Evolutionary conservation across 1,140 invertebrate species (phyloP), one percentile per base, ranked within the genome.

Genomic region (Anoplolepis gracilipes): DNA sequence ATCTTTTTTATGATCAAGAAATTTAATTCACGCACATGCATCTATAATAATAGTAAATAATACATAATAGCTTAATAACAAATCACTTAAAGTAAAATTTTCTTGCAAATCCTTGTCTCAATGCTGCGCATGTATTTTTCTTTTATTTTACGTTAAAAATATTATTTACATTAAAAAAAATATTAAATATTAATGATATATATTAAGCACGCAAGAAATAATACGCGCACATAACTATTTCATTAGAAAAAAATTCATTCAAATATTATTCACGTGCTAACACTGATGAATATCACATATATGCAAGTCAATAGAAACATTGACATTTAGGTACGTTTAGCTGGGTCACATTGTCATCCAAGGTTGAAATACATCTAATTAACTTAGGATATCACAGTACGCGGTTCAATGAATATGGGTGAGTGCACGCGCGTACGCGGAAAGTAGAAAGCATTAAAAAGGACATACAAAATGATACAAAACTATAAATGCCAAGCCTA

Each of bases 361-460:
- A 39, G 33, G n/a, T n/a, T 87, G 25, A 55, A 87, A 87, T 90
- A 84, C 79, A 76, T 42, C 49, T 57, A 69, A 81, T 86, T 61
- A 77, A 46, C 25, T 46, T 69, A 77, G 75, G 46, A 57, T 64
- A 13, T 49, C 46, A 49, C 36, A 55, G 55, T 57, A 65, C 55
- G 67, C 81, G 62, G 67, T 87, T 87, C 70, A 87, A 85, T 87
- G 85, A 76, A 86, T 65, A 88, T n/a, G 46, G 49, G 73, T 49
- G 42, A 22, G 16, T 57, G 57, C 55, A 67, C 11, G 70, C 36
- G 28, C 62, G 61, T 85, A 70, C 59, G 36, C 85, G 46, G 85
- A 90, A 87, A 90, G 85, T 90, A 90, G 88, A 90, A 90, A 90
- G 88, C 87, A 90, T 85, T 65, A 75, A 77, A 79, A 81, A 84